A percentile compares a stretch with the other conserved stretches of the same genome.
Evolutionary conservation across 1,140 invertebrate species (phyloP).

Genomic region (Anadara kagoshimensis): DNA sequence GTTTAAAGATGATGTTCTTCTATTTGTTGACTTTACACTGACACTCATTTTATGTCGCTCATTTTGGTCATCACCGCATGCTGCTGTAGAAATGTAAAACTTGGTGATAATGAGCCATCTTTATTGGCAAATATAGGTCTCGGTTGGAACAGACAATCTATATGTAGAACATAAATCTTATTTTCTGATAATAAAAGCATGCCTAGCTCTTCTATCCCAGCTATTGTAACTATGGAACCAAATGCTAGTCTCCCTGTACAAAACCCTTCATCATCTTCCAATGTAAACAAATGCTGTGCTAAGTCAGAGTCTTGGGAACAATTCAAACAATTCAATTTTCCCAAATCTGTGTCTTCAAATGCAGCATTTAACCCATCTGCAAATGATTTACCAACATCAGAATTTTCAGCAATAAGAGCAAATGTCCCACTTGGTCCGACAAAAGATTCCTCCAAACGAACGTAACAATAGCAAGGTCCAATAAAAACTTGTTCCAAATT

Average conservation of each 20-base stretch:
- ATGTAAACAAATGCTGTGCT: conserved; percentile 49
- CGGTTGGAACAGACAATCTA: conserved; percentile 58
- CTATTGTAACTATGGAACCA: conserved; percentile 39
- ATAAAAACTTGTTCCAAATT: conserved; percentile 67
- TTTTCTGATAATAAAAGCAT: conserved; percentile 64
- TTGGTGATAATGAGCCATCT: conserved; percentile 40
- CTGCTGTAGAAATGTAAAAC: conserved; percentile 54
- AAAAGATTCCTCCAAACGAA: conserved; percentile 68
- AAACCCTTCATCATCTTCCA: conserved; percentile 53
- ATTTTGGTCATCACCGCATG: conserved; percentile 65
- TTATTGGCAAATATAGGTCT: conserved; percentile 51
- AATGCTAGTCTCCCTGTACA: conserved; percentile 58
- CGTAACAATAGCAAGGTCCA: conserved; percentile 62
- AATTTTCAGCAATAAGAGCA: conserved; percentile 59
- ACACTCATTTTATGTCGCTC: conserved; percentile 58
- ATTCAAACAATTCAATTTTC: conserved; percentile 45
- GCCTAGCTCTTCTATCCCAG: conserved; percentile 18
- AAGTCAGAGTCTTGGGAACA: conserved; percentile 55
- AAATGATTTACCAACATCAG: conserved; percentile 56
- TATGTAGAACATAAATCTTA: conserved; percentile 58
- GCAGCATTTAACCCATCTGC: conserved; percentile 35
- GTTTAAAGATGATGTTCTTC: background rate
- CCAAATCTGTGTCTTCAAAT: conserved; percentile 34
- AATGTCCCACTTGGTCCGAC: conserved; percentile 64
- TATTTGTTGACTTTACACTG: conserved; percentile 16